Evolutionary conservation across 2,113 vertebrate species (phyloP), one percentile per base, ranked within the genome.

Genomic region (Galbula dea): DNA sequence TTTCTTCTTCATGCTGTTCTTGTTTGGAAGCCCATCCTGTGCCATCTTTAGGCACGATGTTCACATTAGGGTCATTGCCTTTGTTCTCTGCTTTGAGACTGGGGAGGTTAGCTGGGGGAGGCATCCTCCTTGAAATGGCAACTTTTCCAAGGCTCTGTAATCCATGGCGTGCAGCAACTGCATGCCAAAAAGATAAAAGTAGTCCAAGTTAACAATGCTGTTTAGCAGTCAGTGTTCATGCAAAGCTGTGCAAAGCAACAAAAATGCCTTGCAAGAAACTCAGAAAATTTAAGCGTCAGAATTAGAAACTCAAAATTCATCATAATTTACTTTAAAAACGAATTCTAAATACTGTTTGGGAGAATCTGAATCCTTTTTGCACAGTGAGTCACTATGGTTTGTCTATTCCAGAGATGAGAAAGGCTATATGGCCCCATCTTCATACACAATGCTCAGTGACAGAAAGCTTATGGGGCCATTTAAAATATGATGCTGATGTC

Each of bases 101-200:
- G 89, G 99, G 99, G 90, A 99, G 98, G 96, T 99, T 99, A 82
- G 99, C 99, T 74, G 99, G 99, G 81, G 99, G 99, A 95, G 99
- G 99, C 99, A 99, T 99, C 86, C 99, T 99, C 94, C 99, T 98
- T 55, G 99, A 99, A 96, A 97, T 98, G 81, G 99, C 99, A 97
- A 99, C 99, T 98, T 99, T 99, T 79, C 99, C 99, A 98, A 99
- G 98, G 98, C 99, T 99, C 96, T 99, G 99, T 96, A 99, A 98
- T 95, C 99, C 99, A 99, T 99, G 99, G 97, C 99, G 99, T 95
- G 99, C 98, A 61, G 99, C 98, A 97, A 99, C 99, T 99, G 93
- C 7, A 69, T 9, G 29, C 10, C 59, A 94, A 81, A 85, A 79
- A 16, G 78, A n/a, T n/a, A 37, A 86, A 58, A 95, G 73, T 5